Evolutionary conservation across 2,113 vertebrate species (phyloP).

Genomic region (Brachypteracias leptosomus): DNA sequence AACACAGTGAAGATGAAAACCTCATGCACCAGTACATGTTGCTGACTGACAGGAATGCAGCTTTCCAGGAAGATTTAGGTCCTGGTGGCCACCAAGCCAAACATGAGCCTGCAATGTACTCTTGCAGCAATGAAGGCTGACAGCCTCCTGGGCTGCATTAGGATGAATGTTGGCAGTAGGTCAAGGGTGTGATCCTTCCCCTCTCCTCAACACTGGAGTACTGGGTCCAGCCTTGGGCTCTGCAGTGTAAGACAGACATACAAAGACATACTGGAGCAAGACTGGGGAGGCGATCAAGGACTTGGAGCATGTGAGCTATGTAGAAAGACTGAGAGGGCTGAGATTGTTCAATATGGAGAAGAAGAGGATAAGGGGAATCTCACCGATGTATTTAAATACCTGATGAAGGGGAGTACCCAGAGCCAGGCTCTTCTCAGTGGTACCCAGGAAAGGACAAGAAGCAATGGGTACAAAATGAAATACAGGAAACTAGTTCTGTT

Average conservation of each 20-base stretch:
- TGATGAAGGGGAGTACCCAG: neutral
- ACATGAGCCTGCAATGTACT: neutral
- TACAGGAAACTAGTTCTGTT: neutral
- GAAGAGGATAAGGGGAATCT: neutral
- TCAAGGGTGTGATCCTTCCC: neutral
- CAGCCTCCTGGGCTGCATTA: neutral
- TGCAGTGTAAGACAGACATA: fast-evolving
- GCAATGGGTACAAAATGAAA: neutral
- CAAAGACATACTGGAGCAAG: neutral
- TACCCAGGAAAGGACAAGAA: neutral
- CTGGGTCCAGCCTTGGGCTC: neutral
- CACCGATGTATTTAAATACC: neutral
- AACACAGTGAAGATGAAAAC: neutral
- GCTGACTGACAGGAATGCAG: neutral
- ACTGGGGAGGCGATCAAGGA: neutral
- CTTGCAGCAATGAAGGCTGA: neutral
- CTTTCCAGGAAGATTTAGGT: neutral
- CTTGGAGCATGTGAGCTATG: neutral
- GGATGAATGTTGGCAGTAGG: neutral
- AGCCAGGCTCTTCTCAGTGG: neutral
- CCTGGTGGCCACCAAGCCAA: neutral
- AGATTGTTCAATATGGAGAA: neutral
- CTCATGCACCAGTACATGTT: neutral
- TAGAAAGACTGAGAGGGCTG: neutral
- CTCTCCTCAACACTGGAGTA: neutral